Percentiles rank a stretch among this genome's conserved stretches.
Evolutionary conservation across 2,888 invertebrate species (phyloP).

Genomic region (Prostheceraeus crozeri): DNA sequence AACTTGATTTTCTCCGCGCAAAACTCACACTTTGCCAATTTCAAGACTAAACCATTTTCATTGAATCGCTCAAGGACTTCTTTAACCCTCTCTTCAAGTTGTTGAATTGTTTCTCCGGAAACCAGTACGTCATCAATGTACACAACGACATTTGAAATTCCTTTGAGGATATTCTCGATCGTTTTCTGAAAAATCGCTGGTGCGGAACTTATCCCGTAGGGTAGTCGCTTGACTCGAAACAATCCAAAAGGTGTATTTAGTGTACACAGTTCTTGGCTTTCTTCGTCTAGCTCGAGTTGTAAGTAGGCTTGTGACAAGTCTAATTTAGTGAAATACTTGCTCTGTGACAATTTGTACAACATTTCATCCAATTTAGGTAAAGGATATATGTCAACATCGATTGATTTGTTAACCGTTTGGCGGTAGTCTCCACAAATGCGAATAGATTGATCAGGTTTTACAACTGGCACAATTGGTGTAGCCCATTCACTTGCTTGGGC

Average conservation of each 20-base stretch:
- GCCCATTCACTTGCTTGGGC: slow-evolving; percentile 12
- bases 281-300: slow-evolving; percentile 9
- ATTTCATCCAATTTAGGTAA: slow-evolving; percentile 13
- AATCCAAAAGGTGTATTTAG: slow-evolving; percentile 22
- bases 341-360: slow-evolving; percentile 13
- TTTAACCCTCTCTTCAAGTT: slow-evolving; percentile 23
- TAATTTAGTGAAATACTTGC: slow-evolving; percentile 5
- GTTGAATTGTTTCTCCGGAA: slow-evolving; percentile 31
- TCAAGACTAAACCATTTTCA: neutral
- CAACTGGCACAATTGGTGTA: slow-evolving; percentile 10
- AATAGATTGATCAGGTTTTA: neutral
- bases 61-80: slow-evolving; percentile 2
- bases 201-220: slow-evolving; percentile 7
- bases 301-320: slow-evolving; percentile 24
- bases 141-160: slow-evolving; percentile 24
- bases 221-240: slow-evolving; percentile 16
- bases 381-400: slow-evolving; percentile 2
- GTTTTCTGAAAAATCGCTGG: slow-evolving; percentile 1
- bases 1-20: slow-evolving; percentile 16
- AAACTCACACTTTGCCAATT: slow-evolving; percentile 18
- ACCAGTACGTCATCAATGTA: slow-evolving; percentile 31
- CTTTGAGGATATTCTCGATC: slow-evolving; percentile 20
- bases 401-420: slow-evolving; percentile 4
- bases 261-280: slow-evolving; percentile 21
- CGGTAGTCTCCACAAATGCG: slow-evolving; percentile 11